Base-by-base conservation (phyloP, 2,888 invertebrate species). In the Ernsta delagoae region DNA sequence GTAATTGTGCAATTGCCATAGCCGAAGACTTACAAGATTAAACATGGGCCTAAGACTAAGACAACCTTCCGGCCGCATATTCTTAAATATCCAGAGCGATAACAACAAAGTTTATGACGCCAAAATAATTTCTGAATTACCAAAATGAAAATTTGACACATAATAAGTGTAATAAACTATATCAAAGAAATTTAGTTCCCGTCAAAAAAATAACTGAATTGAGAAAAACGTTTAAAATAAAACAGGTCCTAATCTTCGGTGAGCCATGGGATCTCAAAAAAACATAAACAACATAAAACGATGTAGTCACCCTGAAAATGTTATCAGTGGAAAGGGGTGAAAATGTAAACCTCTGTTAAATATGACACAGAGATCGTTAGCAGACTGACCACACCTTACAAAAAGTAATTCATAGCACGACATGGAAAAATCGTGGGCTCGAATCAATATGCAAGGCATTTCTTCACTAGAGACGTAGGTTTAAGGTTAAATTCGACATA, bases 401-500 rank as follows among this genome's bases (percentile, higher is more conserved):
- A 41, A 59, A 65, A 16, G 16, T n/a, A 45, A 54, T 54, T 50
- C 16, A 54, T 50, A 9, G 6, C 62, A 63, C 24, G 24, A 8
- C 54, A 11, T 45, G 34, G 54, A 67, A 70, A 72, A 66, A 66
- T 64, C 70, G 72, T 73, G 71, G 75, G 75, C 67, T 72, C 67
- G 57, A 70, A 78, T 79, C 73, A 77, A 75, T 77, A 81, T 76
- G 75, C 76, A 73, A 70, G 75, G 69, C 74, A 72, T 75, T 75
- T 77, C 75, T 74, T 73, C 73, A 72, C 75, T 72, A 75, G 76
- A 73, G 76, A 73, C 76, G 77, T 76, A 75, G 74, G 74, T 72
- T 74, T 77, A 78, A 78, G 76, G 77, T 78, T 76, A 73, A 69
- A 71, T 78, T 74, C 72, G 65, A 77, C 76, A 77, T 75, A 71